These are phyloP conservation scores for Zelostemma sp. DNA, from an alignment of 1,140 invertebrate species.

Conservation along the genomic window DNA sequence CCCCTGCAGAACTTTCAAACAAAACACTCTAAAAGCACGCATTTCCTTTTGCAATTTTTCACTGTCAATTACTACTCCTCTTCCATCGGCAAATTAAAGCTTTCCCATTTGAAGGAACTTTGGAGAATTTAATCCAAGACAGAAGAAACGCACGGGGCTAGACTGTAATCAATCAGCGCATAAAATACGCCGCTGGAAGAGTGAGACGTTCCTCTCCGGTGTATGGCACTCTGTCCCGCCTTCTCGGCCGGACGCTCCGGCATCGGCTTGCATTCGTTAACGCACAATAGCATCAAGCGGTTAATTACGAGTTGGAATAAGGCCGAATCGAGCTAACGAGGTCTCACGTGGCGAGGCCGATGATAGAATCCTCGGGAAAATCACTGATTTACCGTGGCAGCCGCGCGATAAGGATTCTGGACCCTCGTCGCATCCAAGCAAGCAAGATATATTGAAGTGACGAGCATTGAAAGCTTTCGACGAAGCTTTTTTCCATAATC, in stretches of 20 bases:
- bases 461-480: constrained; percentile 31
- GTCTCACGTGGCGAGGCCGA: constrained; percentile 44
- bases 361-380: constrained; percentile 47
- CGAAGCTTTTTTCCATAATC: no score
- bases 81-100: constrained; percentile 8
- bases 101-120: no score
- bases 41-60: constrained; percentile 15
- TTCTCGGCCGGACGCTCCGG: constrained; percentile 38
- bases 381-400: constrained; percentile 41
- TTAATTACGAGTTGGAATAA: constrained; percentile 45
- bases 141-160: no score
- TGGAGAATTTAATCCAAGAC: no score
- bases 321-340: constrained; percentile 50
- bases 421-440: constrained; percentile 7
- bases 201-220: constrained; percentile 38
- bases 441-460: constrained; percentile 24
- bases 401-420: constrained; percentile 20
- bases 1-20: constrained; percentile 41
- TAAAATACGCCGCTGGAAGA: constrained; percentile 7
- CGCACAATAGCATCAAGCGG: constrained; percentile 44
- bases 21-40: constrained; percentile 10
- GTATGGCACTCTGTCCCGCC: constrained; percentile 39
- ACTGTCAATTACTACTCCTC: constrained; percentile 24
- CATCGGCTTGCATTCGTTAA: constrained; percentile 40
- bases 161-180: no score